Evolutionary conservation across 2,797 vertebrate species (phyloP).

Genomic region (Molossus molossus): DNA sequence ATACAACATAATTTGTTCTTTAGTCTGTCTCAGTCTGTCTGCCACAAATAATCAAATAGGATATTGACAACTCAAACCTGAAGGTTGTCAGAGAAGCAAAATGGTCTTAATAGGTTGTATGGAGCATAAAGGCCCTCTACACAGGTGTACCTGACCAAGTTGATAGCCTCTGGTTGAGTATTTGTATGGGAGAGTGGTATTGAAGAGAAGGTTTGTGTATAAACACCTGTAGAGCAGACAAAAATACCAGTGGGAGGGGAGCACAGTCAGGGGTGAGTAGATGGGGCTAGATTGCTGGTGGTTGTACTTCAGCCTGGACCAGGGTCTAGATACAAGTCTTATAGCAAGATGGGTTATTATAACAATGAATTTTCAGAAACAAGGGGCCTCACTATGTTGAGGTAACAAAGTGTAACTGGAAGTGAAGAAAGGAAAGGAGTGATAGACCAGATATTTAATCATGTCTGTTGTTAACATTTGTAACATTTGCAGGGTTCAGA

Average conservation of each 20-base stretch:
- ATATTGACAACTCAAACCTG: background rate
- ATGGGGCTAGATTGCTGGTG: background rate
- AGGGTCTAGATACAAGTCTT: background rate
- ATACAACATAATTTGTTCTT: constrained; percentile 73
- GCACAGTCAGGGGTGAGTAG: background rate
- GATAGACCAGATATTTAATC: constrained; percentile 18
- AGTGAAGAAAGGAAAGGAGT: background rate
- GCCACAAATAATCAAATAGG: constrained; percentile 9
- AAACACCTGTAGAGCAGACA: background rate
- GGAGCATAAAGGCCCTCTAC: background rate
- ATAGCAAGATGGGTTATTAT: background rate
- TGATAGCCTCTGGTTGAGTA: background rate
- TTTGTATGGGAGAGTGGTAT: background rate
- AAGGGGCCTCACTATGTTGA: background rate
- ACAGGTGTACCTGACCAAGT: background rate
- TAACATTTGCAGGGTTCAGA: constrained; percentile 7
- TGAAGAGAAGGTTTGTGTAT: background rate
- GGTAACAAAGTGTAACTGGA: background rate
- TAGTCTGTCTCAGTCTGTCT: constrained; percentile 15
- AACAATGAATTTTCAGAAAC: constrained; percentile 35
- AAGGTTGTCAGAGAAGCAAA: constrained; percentile 17
- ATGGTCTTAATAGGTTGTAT: background rate
- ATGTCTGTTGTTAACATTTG: background rate
- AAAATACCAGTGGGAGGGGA: background rate
- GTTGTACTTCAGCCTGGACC: background rate